Percentiles rank a stretch among this genome's conserved stretches.
Evolutionary conservation across 2,797 vertebrate genomes (phyloP).

Genomic region (Passerculus sandwichensis): DNA sequence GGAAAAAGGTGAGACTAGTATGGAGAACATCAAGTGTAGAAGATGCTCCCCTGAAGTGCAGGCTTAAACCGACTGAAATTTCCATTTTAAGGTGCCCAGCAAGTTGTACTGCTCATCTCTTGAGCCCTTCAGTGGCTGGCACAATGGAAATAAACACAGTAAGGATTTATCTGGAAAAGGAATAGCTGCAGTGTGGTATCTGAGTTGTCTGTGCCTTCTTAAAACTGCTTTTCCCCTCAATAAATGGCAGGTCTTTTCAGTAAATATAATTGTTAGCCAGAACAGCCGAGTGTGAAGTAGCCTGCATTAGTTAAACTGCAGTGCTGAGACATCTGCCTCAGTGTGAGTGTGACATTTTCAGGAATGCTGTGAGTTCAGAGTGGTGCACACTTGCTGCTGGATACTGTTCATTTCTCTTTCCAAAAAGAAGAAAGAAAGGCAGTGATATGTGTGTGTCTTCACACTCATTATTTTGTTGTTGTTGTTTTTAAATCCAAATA

Average conservation of each 20-base stretch:
- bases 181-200: not conserved
- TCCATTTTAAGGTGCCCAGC: not conserved
- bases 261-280: not conserved
- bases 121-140: not conserved
- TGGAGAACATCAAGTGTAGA: not conserved
- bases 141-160: not conserved
- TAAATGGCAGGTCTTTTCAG: not conserved
- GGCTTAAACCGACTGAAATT: not conserved
- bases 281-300: not conserved
- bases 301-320: not conserved
- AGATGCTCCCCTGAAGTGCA: not conserved
- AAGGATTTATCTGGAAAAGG: not conserved
- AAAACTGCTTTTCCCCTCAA: not conserved
- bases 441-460: not conserved
- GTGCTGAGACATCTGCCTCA: not conserved
- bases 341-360: not conserved
- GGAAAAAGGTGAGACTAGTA: not conserved
- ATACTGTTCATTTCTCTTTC: not conserved
- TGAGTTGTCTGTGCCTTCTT: not conserved
- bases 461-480: fast-evolving
- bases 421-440: not conserved
- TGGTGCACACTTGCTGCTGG: not conserved
- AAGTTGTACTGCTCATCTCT: not conserved
- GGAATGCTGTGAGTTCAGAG: not conserved
- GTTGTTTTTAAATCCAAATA: not conserved